Percentiles rank a stretch among this genome's conserved stretches.
These are phyloP conservation scores for Crioceris asparagi DNA, from an alignment of 2,888 invertebrate genomes.

Conservation along the genomic window DNA sequence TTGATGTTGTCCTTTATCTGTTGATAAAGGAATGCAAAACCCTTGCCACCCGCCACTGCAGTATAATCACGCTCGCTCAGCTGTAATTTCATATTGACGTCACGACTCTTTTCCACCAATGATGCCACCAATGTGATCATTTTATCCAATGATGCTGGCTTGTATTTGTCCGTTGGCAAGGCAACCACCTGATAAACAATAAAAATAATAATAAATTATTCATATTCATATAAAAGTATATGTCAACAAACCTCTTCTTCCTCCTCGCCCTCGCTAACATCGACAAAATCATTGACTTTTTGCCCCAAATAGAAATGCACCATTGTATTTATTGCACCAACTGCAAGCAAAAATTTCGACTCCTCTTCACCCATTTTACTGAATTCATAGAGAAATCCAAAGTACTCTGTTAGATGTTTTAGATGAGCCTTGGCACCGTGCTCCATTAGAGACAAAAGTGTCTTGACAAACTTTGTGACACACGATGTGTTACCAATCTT, in stretches of 20 bases:
- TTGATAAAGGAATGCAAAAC: conserved; percentile 87
- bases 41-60: conserved; percentile 81
- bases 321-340: conserved; percentile 82
- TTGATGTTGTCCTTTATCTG: conserved; percentile 92
- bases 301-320: conserved; percentile 88
- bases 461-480: conserved; percentile 86
- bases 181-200: too few species aligned
- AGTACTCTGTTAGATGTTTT: conserved; percentile 86
- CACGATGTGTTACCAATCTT: conserved; percentile 69
- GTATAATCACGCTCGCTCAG: conserved; percentile 69
- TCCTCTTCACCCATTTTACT: conserved; percentile 94
- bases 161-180: conserved; percentile 61
- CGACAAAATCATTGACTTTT: conserved; percentile 60
- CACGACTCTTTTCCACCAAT: conserved; percentile 79
- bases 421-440: conserved; percentile 78
- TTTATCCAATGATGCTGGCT: conserved; percentile 86
- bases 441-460: conserved; percentile 77
- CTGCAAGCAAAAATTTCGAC: conserved; percentile 73
- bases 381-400: conserved; percentile 84
- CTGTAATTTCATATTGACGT: conserved; percentile 61
- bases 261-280: conserved; percentile 62
- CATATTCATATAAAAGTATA: not conserved
- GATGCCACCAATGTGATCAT: conserved; percentile 88
- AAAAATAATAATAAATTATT: too few species aligned
- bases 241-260: conserved; percentile 3